A percentile compares a stretch with the other conserved stretches of the same genome.
These are phyloP conservation scores for Pyrocephalus nanus DNA, from an alignment of 2,797 vertebrate species.

Conservation along the genomic window DNA sequence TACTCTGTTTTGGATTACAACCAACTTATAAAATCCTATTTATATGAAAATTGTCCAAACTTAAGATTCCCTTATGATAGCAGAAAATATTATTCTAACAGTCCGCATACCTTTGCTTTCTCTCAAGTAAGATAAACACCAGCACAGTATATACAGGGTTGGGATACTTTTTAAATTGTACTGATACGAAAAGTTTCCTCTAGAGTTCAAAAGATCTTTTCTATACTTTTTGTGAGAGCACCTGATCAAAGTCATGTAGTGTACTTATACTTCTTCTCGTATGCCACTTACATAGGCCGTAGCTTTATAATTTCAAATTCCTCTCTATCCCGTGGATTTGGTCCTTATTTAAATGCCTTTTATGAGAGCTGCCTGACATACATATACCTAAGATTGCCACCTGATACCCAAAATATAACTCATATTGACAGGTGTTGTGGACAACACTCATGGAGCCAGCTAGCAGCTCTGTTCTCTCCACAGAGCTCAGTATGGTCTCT, in stretches of 20 bases:
- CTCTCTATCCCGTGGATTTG: not conserved
- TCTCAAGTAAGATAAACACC: not conserved
- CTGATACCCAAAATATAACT: not conserved
- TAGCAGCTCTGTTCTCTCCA: not conserved
- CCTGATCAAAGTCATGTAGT: accelerated
- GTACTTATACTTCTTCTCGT: not conserved
- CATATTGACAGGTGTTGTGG: not conserved
- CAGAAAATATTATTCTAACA: not conserved
- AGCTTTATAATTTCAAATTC: not conserved
- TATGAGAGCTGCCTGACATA: not conserved
- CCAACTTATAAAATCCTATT: slow-evolving; percentile 13
- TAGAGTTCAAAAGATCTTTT: not conserved
- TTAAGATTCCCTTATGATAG: not conserved
- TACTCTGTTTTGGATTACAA: slow-evolving; percentile 37
- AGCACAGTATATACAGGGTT: not conserved
- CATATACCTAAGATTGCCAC: not conserved
- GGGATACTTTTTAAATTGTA: not conserved
- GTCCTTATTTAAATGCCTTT: not conserved
- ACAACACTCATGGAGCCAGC: not conserved
- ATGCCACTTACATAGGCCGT: not conserved
- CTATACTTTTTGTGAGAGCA: not conserved
- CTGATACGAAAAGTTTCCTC: not conserved
- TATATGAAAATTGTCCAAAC: not conserved
- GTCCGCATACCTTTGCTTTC: not conserved
- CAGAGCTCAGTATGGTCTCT: not conserved